Evolutionary conservation across 2,888 invertebrate genomes (phyloP).

Genomic region (Melieria omissa): DNA sequence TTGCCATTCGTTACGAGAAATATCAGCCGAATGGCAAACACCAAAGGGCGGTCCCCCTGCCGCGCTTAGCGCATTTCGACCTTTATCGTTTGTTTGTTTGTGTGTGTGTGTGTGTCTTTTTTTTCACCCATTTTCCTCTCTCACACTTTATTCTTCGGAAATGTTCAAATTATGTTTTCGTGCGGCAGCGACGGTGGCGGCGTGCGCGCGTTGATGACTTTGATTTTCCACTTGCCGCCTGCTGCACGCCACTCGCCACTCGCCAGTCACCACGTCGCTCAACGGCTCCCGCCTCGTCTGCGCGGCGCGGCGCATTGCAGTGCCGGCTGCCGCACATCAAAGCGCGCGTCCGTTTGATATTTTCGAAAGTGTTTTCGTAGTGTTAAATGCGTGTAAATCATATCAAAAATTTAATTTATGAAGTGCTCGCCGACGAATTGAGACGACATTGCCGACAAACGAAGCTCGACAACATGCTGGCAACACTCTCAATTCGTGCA

Average conservation of each 20-base stretch:
- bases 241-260: not conserved
- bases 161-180: not conserved
- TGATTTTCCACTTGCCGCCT: not conserved
- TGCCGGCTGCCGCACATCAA: not conserved
- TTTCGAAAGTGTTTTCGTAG: slow-evolving; percentile 8
- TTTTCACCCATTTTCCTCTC: not conserved
- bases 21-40: too few species aligned
- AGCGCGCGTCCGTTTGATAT: slow-evolving; percentile 1
- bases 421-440: not conserved
- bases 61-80: not conserved
- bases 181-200: too few species aligned
- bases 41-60: too few species aligned
- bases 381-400: slow-evolving; percentile 12
- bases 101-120: not conserved
- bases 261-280: not conserved
- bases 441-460: not conserved
- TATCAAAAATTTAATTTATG: slow-evolving; percentile 11
- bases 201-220: not conserved
- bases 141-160: not conserved
- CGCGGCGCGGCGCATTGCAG: not conserved
- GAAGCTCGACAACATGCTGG: too few species aligned
- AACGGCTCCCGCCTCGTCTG: not conserved
- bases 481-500: too few species aligned
- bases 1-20: not conserved
- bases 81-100: not conserved